A percentile compares a stretch with the other conserved stretches of the same genome.
phyloP scores from a whole-genome alignment of 2,888 invertebrate species.

The Drosophila lacicola region DNA sequence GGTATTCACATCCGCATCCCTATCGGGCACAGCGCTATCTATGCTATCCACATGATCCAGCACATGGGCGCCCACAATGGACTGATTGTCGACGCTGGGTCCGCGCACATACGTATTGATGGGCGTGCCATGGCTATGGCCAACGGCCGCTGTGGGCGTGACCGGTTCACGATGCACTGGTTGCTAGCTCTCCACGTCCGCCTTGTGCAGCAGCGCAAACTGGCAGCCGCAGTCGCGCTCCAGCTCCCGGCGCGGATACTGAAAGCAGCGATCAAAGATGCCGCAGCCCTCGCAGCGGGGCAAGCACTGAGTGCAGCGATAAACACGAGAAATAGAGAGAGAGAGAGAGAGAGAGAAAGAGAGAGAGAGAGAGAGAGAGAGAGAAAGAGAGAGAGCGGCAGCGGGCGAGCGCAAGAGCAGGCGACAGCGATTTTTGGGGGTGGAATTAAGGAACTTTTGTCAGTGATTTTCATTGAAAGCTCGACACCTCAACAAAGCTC shows the following conservation, averaged over 20 bases:
- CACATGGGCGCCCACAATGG: constrained; percentile 58
- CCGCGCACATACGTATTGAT: constrained; percentile 77
- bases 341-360: constrained; percentile 16
- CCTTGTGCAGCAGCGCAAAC: constrained; percentile 95
- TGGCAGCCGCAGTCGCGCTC: constrained; percentile 95
- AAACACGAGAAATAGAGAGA: constrained; percentile 25
- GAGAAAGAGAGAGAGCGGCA: constrained; percentile 22
- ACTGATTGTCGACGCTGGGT: constrained; percentile 75
- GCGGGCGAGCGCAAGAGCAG: constrained; percentile 40
- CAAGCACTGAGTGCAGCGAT: constrained; percentile 82
- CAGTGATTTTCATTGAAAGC: constrained; percentile 72
- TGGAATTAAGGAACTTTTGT: constrained; percentile 72
- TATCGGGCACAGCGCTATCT: constrained; percentile 42
- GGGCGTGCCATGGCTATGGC: constrained; percentile 72
- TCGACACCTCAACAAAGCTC: constrained; percentile 63
- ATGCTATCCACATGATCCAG: constrained; percentile 60
- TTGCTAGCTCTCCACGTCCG: constrained; percentile 89
- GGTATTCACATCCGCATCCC: constrained; percentile 22
- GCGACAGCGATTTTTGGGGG: constrained; percentile 21
- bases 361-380: constrained; percentile 18
- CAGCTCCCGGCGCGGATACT: constrained; percentile 90
- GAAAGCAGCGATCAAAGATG: constrained; percentile 95
- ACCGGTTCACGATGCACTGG: constrained; percentile 78
- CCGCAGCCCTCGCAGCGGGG: constrained; percentile 93
- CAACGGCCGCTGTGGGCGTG: constrained; percentile 35